Conservation (phyloP, 2,113 vertebrate species). For the Onychorhynchus coronatus region DNA sequence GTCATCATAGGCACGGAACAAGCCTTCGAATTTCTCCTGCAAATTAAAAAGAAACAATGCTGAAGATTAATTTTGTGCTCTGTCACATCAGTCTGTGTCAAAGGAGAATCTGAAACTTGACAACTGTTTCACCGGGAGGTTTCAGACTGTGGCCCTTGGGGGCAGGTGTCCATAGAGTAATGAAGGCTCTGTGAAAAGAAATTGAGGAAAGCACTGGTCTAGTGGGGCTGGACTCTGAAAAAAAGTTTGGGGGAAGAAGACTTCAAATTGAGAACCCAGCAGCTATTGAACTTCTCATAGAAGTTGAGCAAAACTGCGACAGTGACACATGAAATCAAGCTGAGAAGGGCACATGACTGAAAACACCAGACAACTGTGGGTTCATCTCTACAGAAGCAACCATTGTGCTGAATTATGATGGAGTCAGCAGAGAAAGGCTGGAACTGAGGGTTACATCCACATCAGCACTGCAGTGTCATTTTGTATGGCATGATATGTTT, state of each 20-base stretch:
- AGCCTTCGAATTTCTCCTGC: conserved; percentile 86
- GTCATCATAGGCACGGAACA: conserved; percentile 84
- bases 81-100: background rate
- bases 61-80: background rate
- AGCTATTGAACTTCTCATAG: background rate
- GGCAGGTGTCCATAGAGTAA: background rate
- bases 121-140: background rate
- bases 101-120: background rate
- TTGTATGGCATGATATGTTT: background rate
- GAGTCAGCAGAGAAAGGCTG: background rate
- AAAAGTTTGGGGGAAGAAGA: background rate
- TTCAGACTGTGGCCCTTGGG: background rate
- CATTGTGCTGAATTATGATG: background rate
- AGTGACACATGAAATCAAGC: background rate
- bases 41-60: conserved; percentile 11
- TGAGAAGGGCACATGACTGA: background rate
- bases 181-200: background rate
- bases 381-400: background rate
- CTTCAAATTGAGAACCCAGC: background rate
- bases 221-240: background rate
- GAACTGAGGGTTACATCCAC: background rate
- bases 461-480: background rate
- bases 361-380: background rate
- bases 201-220: background rate
- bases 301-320: background rate